Evolutionary conservation across 2,888 invertebrate genomes (phyloP).

Genomic region (Leptinotarsa tumamoca): DNA sequence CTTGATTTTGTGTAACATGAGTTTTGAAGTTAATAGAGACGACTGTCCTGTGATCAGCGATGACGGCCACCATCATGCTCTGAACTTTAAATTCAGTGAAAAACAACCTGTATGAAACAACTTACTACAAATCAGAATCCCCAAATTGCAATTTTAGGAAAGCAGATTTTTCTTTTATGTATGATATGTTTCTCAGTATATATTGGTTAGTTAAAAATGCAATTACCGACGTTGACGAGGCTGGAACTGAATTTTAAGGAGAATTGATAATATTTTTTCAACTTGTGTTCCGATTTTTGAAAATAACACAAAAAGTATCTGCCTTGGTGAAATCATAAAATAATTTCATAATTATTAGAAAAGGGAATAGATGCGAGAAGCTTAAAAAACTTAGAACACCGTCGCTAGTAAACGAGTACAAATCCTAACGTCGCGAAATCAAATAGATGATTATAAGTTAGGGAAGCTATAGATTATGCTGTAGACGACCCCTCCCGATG

Average conservation of each 20-base stretch:
- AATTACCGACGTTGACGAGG: neutral
- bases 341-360: constrained; percentile 25
- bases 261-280: too few species aligned
- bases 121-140: neutral
- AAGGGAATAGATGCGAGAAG: constrained; percentile 10
- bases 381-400: constrained; percentile 15
- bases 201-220: constrained; percentile 3
- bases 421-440: constrained; percentile 3
- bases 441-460: too few species aligned
- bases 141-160: neutral
- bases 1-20: constrained; percentile 10
- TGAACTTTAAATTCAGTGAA: constrained; percentile 8
- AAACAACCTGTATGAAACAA: constrained; percentile 1
- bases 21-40: constrained; percentile 1
- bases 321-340: constrained; percentile 17
- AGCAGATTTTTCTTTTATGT: neutral
- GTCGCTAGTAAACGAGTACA: constrained; percentile 5
- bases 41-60: constrained; percentile 1
- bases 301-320: neutral
- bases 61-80: constrained; percentile 24
- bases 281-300: too few species aligned
- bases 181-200: neutral
- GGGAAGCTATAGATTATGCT: too few species aligned
- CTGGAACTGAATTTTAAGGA: constrained; percentile 22
- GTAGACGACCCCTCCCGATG: too few species aligned